Base-by-base conservation (phyloP, 1,140 invertebrate genomes). In the Stegodyphus mimosarum region DNA sequence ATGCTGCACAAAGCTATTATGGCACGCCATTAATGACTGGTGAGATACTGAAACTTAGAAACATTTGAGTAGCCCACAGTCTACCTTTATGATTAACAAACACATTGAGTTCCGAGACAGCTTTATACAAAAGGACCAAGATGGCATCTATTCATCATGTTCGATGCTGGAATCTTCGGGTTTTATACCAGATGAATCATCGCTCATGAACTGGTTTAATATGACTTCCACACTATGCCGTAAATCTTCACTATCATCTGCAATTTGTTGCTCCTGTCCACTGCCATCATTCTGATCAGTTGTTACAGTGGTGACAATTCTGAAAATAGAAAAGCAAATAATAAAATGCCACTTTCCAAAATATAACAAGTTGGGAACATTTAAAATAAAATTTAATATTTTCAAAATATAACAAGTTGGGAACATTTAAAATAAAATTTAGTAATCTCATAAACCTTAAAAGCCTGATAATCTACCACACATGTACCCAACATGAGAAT, bases 1-100 rank as follows among this genome's bases (percentile, higher is more conserved):
- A n/a, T 75, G 81, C 81, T 84, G 81, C 64, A 84, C 81, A 84
- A 84, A 63, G 81, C 64, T 84, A 73, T 84, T 84, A 84, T 84
- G 81, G 81, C 81, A 84, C 81, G 63, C 81, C 81, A 75, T 33
- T 10, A 10, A 18, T 70, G 73, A 74, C 81, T 84, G 72, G 81
- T 84, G 73, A 66, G 69, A 18, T 51, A 66, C 69, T 33, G 50
- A 60, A 74, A 75, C 64, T 76, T 66, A 48, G 60, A 60, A 50
- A 79, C 33, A 71, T 67, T 81, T 69, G 49, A 75, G 71, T 70
- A 70, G 63, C 80, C 69, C 48, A 50, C 70, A 60, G 18, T 50
- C 33, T 70, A 52, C 66, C 50, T 33, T 17, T 73, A 53, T 33
- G 7, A n/a, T 69, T 33, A 33, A 33, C 33, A 33, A 10, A 69